phyloP scores from a whole-genome alignment of 2,888 invertebrate genomes.

The Spatulosminthurus flaviceps region DNA sequence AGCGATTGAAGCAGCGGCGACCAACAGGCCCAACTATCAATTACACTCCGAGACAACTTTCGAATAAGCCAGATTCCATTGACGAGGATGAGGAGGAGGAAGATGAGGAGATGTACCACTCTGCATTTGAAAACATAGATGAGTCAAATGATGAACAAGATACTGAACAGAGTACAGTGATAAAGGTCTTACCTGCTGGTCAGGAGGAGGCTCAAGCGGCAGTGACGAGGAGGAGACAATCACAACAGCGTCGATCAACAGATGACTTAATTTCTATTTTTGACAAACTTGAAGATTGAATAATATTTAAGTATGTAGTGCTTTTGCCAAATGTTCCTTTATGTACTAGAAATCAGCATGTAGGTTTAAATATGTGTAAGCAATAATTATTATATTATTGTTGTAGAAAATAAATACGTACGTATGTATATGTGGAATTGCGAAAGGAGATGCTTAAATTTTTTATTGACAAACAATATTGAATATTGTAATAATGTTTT shows the following conservation, averaged over 20 bases:
- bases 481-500: too few species aligned
- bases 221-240: constrained; percentile 26
- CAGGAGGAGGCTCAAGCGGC: constrained; percentile 23
- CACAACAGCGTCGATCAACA: background rate
- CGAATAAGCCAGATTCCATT: background rate
- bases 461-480: too few species aligned
- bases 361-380: too few species aligned
- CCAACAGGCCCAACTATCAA: background rate
- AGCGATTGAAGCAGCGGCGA: background rate
- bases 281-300: background rate
- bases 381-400: too few species aligned
- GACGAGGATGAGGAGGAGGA: constrained; percentile 10
- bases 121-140: constrained; percentile 2
- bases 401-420: too few species aligned
- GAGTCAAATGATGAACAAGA: constrained; percentile 19
- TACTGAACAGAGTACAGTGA: background rate
- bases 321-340: background rate
- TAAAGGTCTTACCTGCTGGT: background rate
- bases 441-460: too few species aligned
- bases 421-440: too few species aligned
- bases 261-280: constrained; percentile 27
- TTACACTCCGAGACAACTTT: background rate
- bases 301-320: background rate
- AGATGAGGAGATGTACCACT: constrained; percentile 7
- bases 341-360: background rate